Base-by-base conservation (phyloP, 2,113 vertebrate genomes). In the Ardeotis arabs region DNA sequence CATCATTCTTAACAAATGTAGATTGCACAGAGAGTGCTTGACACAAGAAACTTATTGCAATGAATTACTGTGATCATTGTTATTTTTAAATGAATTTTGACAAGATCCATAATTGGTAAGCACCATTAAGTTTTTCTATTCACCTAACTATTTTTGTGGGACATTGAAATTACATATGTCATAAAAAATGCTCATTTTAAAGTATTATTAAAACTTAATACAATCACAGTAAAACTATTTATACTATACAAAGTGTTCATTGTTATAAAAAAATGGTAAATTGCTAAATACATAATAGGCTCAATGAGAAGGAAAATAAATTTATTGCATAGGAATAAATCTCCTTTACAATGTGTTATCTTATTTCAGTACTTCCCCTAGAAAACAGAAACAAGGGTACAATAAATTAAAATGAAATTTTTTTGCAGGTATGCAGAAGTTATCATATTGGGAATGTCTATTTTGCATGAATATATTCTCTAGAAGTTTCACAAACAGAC, bases 141-240 rank as follows among this genome's bases (percentile, higher is more conserved):
- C 76, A 88, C 47, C 64, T 84, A 83, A 18, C 29, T 89, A 75
- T 10, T 93, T 91, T 95, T 94, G 92, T 79, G 59, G 90, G 86
- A 93, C 55, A 35, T 27, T 59, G 80, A 89, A 93, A 95, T 84
- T 55, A 89, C 47, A 84, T 33, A 68, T 73, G 80, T 68, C 73
- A 90, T 70, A 33, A 86, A 92, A 95, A 84, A 83, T 41, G 45
- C 60, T 96, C 53, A 23, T 62, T 94, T 94, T 28, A 79, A 96
- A 94, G 83, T 84, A 90, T 73, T 94, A 78, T 82, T 95, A 96
- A 97, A 97, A 90, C 88, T 87, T 93, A 81, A 96, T 66, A 78
- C 22, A 90, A 90, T 41, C 37, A 76, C 85, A 94, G 50, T 55
- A 95, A 93, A 93, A 97, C 95, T 92, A 90, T 81, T 74, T 35